Conservation (phyloP, 2,888 invertebrate species). For the Macropis europaea region DNA sequence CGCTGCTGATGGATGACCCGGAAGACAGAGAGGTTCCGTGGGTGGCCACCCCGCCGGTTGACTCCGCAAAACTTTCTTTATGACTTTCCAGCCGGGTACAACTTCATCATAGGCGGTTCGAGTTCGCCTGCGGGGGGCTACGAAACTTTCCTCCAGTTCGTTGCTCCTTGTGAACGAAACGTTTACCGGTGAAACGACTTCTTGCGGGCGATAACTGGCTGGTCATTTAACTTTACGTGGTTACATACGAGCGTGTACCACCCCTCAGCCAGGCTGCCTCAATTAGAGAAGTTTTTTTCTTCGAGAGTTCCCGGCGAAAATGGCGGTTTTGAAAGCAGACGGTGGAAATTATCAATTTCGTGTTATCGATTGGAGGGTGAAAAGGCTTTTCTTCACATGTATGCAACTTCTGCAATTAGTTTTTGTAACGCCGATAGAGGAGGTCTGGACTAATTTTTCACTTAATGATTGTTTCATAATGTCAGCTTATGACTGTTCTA, state of each 20-base stretch:
- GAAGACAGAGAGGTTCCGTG: neutral
- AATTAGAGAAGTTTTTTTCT: conserved; percentile 27
- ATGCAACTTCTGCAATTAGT: too few species aligned
- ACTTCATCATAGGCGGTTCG: conserved; percentile 56
- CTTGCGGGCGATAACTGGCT: conserved; percentile 49
- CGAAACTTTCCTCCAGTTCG: conserved; percentile 45
- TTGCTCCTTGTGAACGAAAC: conserved; percentile 44
- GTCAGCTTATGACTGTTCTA: too few species aligned
- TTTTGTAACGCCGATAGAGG: too few species aligned
- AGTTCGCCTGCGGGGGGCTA: conserved; percentile 11
- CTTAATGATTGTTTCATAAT: too few species aligned
- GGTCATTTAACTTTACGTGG: conserved; percentile 42
- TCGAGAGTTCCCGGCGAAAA: neutral
- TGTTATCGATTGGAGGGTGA: conserved; percentile 11
- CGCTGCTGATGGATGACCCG: conserved; percentile 27
- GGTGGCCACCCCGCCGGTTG: conserved; percentile 11
- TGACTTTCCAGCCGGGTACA: conserved; percentile 38
- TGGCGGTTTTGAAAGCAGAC: neutral
- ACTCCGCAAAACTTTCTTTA: conserved; percentile 59
- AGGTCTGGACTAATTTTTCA: too few species aligned
- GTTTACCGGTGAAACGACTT: conserved; percentile 50
- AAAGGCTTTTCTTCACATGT: too few species aligned
- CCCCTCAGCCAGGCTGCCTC: neutral
- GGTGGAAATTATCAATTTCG: conserved; percentile 6
- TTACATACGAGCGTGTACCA: conserved; percentile 18